Conservation (phyloP, 2,888 invertebrate genomes). For the Drosophila mayaguana region DNA sequence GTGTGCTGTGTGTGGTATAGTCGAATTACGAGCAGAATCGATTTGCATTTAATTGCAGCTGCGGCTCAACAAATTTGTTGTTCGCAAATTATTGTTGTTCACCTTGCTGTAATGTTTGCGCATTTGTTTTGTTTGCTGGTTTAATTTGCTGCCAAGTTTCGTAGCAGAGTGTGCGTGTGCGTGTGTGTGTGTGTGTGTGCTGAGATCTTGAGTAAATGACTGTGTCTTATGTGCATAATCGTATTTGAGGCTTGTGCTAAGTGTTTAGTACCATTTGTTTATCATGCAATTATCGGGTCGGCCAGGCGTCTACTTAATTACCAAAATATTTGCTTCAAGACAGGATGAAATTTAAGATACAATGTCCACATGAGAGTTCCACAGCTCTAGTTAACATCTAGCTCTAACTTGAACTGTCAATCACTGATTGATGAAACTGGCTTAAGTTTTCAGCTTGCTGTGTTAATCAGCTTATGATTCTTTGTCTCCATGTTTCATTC, state of each 20-base stretch:
- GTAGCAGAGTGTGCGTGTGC: constrained; percentile 5
- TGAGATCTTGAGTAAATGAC: constrained; percentile 13
- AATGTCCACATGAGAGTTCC: neutral
- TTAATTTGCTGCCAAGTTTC: constrained; percentile 46
- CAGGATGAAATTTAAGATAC: neutral
- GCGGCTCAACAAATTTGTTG: constrained; percentile 68
- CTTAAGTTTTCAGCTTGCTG: neutral
- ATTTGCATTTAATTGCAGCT: constrained; percentile 77
- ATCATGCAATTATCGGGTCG: constrained; percentile 63
- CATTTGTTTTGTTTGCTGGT: constrained; percentile 68
- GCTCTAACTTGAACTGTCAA: neutral
- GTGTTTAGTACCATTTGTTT: constrained; percentile 70
- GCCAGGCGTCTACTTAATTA: constrained; percentile 42
- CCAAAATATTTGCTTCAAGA: constrained; percentile 23
- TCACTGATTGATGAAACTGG: neutral
- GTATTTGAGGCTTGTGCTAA: constrained; percentile 54
- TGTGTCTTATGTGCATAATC: constrained; percentile 54
- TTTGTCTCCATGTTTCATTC: neutral
- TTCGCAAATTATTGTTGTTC: constrained; percentile 71
- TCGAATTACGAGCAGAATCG: constrained; percentile 69
- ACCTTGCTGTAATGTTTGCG: constrained; percentile 74
- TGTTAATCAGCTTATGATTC: neutral
- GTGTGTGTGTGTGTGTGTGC: constrained; percentile 9
- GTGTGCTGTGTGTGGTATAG: constrained; percentile 39
- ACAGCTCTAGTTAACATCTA: neutral